Percentiles rank a stretch among this genome's conserved stretches.
Conservation (phyloP, 2,888 invertebrate genomes). For the Xanthia icteritia region DNA sequence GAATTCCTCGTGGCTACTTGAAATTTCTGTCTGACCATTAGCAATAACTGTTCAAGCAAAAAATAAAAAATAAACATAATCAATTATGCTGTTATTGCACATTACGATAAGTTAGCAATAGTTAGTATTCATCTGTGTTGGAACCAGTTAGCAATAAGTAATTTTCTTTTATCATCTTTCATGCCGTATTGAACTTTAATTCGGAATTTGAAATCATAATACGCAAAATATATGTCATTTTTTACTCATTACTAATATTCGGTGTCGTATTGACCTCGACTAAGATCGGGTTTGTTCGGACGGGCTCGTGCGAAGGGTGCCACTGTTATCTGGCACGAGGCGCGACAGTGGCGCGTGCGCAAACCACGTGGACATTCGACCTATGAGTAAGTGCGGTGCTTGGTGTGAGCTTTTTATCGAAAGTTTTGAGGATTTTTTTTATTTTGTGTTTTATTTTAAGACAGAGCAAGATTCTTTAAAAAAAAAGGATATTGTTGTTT, state of each 20-base stretch:
- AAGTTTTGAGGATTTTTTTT: neutral
- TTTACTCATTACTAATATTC: constrained; percentile 45
- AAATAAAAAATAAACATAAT: neutral
- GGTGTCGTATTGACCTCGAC: constrained; percentile 62
- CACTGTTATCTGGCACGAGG: constrained; percentile 69
- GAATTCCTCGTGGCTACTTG: neutral
- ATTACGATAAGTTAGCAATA: neutral
- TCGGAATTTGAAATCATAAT: neutral
- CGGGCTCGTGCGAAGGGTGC: constrained; percentile 59
- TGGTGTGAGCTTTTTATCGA: constrained; percentile 44
- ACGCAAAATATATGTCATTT: constrained; percentile 16
- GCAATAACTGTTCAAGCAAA: neutral
- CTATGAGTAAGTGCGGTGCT: constrained; percentile 66
- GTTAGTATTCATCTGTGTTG: neutral
- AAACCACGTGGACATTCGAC: constrained; percentile 76
- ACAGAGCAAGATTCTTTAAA: neutral
- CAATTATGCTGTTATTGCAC: neutral
- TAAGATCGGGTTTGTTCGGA: constrained; percentile 42
- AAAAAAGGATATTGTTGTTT: too few species aligned
- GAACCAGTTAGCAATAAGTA: neutral
- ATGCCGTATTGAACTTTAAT: neutral
- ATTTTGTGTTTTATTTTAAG: neutral
- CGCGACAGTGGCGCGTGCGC: constrained; percentile 78
- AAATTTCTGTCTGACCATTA: neutral
- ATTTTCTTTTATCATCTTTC: neutral